Evolutionary conservation across 2,113 vertebrate genomes (phyloP).

Genomic region (Terrapene triunguis): DNA sequence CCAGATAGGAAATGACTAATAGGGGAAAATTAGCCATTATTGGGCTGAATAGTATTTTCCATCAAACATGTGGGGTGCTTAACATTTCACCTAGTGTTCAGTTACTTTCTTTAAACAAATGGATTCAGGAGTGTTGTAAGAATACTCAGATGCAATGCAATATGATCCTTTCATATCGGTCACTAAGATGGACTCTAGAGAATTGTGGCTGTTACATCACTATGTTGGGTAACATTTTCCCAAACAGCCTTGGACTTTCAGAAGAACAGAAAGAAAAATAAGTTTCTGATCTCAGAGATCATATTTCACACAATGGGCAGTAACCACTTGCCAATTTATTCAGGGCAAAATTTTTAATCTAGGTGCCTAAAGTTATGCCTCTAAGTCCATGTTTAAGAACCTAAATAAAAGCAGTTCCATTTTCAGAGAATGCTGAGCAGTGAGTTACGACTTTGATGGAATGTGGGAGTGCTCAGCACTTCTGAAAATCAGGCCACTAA

Average conservation of each 20-base stretch:
- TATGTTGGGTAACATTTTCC: background rate
- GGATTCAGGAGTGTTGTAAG: background rate
- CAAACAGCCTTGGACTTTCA: background rate
- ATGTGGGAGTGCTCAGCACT: background rate
- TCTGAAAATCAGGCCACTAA: background rate
- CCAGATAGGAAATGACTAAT: background rate
- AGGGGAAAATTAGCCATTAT: background rate
- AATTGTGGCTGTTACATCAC: background rate
- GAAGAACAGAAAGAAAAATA: conserved; percentile 22
- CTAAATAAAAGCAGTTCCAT: background rate
- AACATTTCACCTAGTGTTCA: background rate
- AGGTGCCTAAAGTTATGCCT: conserved; percentile 33
- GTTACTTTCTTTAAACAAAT: conserved; percentile 8
- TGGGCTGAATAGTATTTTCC: conserved; percentile 6
- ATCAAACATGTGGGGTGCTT: background rate
- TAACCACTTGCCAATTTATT: conserved; percentile 11
- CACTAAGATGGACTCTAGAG: background rate
- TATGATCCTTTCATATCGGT: background rate
- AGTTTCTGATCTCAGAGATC: background rate
- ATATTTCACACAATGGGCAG: conserved; percentile 24
- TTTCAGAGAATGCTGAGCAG: background rate
- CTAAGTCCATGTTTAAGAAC: conserved; percentile 16
- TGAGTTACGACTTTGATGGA: background rate
- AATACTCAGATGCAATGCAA: background rate
- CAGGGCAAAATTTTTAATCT: conserved; percentile 24